Evolutionary conservation across 2,888 invertebrate genomes (phyloP), one percentile per base, ranked within the genome.

Genomic region (Tenthredo amoena): DNA sequence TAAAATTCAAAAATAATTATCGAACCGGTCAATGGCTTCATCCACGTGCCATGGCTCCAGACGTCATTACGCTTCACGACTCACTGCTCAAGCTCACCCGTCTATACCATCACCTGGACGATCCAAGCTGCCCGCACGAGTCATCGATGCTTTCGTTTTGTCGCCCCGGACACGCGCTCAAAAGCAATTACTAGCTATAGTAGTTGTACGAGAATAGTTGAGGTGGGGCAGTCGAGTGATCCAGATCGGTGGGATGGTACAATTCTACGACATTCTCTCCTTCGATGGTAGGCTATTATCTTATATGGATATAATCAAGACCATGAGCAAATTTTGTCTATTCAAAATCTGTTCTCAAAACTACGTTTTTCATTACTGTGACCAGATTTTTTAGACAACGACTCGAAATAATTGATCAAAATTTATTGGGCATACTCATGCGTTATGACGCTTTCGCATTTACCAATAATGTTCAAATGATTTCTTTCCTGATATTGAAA

Each of bases 11-110:
- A 76, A 26, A 47, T 12, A 76, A 50, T 31, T 26, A 34, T 77
- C 50, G 50, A 77, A 77, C 77, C 77, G 77, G 77, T 77, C 77
- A 55, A 77, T 77, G 50, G 77, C 77, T 77, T 77, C 77, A 77
- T 77, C 77, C 77, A 47, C 55, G 55, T 77, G 77, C 77, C 31
- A 26, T 68, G 26, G 31, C 34, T 26, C 9, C 77, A 77, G 77
- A 77, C 77, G 34, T 77, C 77, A 77, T 55, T 77, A 55, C 50
- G n/a, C 50, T 26, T 50, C 74, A 74, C 43, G 26, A 47, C 74
- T 43, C 74, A 74, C 68, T 68, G 18, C 31, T 21, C 74, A 74
- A 40, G 47, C 74, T 74, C 26, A 15, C 72, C 43, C 74, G 40
- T 74, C 43, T 12, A 26, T 31, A 21, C 43, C 21, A 47, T 74